Evolutionary conservation across 1,140 invertebrate genomes (phyloP).

Genomic region (Conus betulinus): DNA sequence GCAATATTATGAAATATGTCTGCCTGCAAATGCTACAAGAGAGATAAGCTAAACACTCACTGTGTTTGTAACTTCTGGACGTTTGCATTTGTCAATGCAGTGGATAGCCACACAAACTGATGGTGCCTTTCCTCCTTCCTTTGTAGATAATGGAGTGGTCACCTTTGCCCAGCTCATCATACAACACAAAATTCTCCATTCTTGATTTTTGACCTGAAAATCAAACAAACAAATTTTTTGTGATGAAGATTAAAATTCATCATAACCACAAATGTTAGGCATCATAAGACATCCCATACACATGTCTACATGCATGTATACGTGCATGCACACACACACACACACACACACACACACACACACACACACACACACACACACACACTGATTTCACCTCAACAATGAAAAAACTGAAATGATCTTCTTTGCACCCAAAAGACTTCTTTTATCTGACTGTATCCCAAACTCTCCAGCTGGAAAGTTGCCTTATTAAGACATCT

Average conservation of each 20-base stretch:
- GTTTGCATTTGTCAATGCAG: constrained; percentile 75
- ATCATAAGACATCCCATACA: too few species aligned
- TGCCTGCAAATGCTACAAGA: neutral
- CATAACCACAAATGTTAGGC: too few species aligned
- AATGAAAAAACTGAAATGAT: too few species aligned
- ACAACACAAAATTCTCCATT: constrained; percentile 77
- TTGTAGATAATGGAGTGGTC: constrained; percentile 74
- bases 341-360: neutral
- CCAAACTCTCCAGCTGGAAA: too few species aligned
- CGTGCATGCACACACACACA: neutral
- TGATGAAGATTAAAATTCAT: neutral
- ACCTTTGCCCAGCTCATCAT: constrained; percentile 74
- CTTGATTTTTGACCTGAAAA: neutral
- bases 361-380: too few species aligned
- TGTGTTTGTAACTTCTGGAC: constrained; percentile 74
- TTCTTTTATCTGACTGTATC: too few species aligned
- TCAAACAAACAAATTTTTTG: neutral
- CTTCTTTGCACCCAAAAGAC: too few species aligned
- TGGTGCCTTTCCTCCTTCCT: constrained; percentile 75
- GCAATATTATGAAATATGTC: too few species aligned
- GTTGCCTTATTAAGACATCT: too few species aligned
- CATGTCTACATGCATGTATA: neutral
- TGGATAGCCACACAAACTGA: constrained; percentile 76
- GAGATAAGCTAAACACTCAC: constrained; percentile 54
- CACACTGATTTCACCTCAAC: too few species aligned